A percentile compares a stretch with the other conserved stretches of the same genome.
Conservation (phyloP, 2,797 vertebrate genomes). For the Poeciliopsis gracilis region DNA sequence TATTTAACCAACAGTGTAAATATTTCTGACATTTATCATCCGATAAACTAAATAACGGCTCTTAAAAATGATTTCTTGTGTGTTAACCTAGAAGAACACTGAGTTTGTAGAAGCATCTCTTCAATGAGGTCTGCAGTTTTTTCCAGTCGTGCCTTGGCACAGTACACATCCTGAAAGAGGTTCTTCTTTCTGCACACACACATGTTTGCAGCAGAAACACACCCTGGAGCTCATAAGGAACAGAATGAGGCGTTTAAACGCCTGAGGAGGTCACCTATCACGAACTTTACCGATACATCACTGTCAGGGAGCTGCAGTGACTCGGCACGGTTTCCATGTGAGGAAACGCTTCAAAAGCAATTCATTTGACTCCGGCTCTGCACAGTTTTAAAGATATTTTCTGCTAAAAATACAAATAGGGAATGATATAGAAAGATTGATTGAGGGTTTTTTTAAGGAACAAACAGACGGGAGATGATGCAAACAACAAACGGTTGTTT, state of each 20-base stretch:
- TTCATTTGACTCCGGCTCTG: background rate
- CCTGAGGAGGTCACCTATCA: constrained; percentile 1
- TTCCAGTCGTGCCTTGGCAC: background rate
- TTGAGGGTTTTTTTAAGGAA: background rate
- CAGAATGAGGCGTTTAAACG: constrained; percentile 1
- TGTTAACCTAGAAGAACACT: background rate
- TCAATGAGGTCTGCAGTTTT: background rate
- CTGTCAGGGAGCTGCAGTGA: background rate
- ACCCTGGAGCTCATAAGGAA: background rate
- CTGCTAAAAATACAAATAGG: constrained; percentile 2
- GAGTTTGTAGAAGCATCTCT: background rate
- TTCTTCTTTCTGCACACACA: background rate
- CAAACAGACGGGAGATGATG: background rate
- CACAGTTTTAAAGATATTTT: background rate
- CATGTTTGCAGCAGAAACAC: background rate
- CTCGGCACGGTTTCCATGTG: background rate
- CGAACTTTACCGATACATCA: background rate
- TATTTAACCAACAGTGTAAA: background rate
- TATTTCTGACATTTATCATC: background rate
- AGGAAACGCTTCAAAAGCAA: background rate
- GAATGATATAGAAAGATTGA: constrained; percentile 1
- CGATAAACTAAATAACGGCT: background rate
- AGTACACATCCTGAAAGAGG: background rate
- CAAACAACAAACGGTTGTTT: background rate
- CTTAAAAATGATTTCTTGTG: background rate